Evolutionary conservation across 2,888 invertebrate genomes (phyloP).

Genomic region (Cheilosia vulpina): DNA sequence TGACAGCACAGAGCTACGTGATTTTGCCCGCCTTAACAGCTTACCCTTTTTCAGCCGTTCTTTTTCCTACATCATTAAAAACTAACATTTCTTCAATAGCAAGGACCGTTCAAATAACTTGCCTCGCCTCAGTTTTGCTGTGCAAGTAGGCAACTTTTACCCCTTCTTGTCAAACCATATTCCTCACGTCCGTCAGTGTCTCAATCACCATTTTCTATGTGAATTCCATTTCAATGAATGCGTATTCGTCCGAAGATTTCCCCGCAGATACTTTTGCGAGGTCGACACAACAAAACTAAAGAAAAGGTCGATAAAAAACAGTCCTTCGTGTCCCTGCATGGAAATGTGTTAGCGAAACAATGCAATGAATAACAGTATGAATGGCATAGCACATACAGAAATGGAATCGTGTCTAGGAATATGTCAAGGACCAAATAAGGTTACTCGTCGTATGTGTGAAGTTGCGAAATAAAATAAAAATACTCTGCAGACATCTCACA

Average conservation of each 20-base stretch:
- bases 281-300: neutral
- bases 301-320: neutral
- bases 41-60: too few relatives aligned
- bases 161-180: neutral
- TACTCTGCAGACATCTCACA: neutral
- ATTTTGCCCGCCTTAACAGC: too few relatives aligned
- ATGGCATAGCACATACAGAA: constrained; percentile 8
- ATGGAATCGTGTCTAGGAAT: constrained; percentile 21
- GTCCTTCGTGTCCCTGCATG: constrained; percentile 37
- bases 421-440: constrained; percentile 11
- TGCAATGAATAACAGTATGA: constrained; percentile 30
- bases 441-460: neutral
- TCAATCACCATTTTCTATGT: constrained; percentile 1
- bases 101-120: too few relatives aligned
- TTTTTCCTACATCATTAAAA: too few relatives aligned
- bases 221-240: neutral
- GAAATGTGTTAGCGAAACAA: constrained; percentile 33
- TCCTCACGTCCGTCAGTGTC: neutral
- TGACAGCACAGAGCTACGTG: too few relatives aligned
- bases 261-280: neutral
- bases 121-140: too few relatives aligned
- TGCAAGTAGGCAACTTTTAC: too few relatives aligned
- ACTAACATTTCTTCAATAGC: too few relatives aligned
- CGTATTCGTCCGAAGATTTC: neutral
- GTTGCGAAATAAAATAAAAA: constrained; percentile 2